phyloP scores from a whole-genome alignment of 1,140 invertebrate genomes.

The Spodoptera frugiperda region DNA sequence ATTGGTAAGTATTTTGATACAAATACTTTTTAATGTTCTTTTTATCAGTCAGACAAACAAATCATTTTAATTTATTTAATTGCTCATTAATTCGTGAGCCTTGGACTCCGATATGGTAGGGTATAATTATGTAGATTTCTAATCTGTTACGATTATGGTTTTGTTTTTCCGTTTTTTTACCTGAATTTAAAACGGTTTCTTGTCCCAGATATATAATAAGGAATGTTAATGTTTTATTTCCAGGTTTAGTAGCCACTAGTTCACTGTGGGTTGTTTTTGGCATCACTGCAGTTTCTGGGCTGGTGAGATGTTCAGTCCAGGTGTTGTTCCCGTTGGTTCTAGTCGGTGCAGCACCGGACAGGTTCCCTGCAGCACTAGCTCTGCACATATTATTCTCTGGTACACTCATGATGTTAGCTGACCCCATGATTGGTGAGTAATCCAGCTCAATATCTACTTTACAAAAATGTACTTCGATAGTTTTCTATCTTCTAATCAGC shows the following conservation, averaged over 20 bases:
- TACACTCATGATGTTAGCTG: conserved; percentile 75
- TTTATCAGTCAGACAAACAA: neutral
- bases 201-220: no score
- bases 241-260: conserved; percentile 71
- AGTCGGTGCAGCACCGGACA: conserved; percentile 71
- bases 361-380: conserved; percentile 76
- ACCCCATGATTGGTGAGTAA: conserved; percentile 76
- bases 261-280: conserved; percentile 71
- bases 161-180: neutral
- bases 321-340: conserved; percentile 78
- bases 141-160: conserved; percentile 3
- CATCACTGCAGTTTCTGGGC: conserved; percentile 74
- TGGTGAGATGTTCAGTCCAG: conserved; percentile 79
- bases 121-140: neutral
- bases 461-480: no score
- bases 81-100: neutral
- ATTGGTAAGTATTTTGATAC: conserved; percentile 65
- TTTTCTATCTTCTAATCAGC: no score
- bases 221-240: conserved; percentile 45
- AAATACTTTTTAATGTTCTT: neutral
- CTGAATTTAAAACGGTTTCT: neutral
- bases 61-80: neutral
- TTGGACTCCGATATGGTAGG: neutral
- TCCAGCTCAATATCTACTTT: no score
- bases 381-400: conserved; percentile 80